Conservation (phyloP, 2,888 invertebrate species). For the Oxycera nigricornis region DNA sequence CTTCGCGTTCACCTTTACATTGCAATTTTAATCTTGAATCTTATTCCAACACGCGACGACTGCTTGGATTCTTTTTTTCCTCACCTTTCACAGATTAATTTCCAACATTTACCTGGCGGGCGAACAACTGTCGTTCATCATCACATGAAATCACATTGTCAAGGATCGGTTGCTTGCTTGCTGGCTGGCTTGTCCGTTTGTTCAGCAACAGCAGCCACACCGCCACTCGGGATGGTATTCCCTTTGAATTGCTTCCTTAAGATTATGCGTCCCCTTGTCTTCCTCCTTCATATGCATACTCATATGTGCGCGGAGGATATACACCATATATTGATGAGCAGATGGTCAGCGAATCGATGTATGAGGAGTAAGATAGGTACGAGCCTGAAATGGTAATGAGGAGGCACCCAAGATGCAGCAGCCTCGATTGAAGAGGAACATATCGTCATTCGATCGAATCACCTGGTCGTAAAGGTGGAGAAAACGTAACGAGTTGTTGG, state of each 20-base stretch:
- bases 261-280: background rate
- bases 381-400: background rate
- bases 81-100: conserved; percentile 3
- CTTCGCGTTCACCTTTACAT: background rate
- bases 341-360: background rate
- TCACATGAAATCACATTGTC: background rate
- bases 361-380: background rate
- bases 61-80: background rate
- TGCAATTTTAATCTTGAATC: background rate
- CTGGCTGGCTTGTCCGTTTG: background rate
- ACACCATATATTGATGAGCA: background rate
- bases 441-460: no score
- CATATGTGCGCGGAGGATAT: background rate
- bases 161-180: background rate
- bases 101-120: background rate
- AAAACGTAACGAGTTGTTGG: background rate
- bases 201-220: background rate
- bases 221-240: background rate
- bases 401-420: background rate
- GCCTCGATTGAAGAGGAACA: background rate
- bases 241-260: background rate
- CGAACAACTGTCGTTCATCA: conserved; percentile 14
- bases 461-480: background rate
- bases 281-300: background rate
- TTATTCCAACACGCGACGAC: background rate